Percentiles rank a stretch among this genome's conserved stretches.
These are phyloP conservation scores for Trinorchestia longiramus DNA, from an alignment of 1,140 invertebrate species.

Conservation along the genomic window DNA sequence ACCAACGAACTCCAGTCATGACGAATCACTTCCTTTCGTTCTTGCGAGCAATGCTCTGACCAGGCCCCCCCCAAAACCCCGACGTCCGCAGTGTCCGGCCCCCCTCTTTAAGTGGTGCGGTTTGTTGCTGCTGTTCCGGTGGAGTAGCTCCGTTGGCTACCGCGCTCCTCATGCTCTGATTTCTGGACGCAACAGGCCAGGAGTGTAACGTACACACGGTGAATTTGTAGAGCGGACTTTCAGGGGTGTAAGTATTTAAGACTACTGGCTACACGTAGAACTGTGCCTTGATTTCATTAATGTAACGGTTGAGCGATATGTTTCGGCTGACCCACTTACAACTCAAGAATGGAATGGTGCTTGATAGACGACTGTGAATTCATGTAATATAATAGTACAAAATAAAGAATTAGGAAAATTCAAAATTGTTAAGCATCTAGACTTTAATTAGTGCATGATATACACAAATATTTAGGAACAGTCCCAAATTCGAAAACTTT, in stretches of 20 bases:
- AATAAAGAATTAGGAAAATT: too few relatives aligned
- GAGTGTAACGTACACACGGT: neutral
- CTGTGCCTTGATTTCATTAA: too few relatives aligned
- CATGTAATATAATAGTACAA: too few relatives aligned
- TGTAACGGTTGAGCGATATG: too few relatives aligned
- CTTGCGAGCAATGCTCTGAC: neutral
- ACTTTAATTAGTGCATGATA: too few relatives aligned
- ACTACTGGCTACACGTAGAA: too few relatives aligned
- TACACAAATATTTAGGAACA: too few relatives aligned
- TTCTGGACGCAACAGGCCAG: neutral
- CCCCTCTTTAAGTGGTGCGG: neutral
- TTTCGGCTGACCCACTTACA: too few relatives aligned
- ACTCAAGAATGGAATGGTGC: too few relatives aligned
- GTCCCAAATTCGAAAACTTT: too few relatives aligned
- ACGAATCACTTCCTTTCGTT: neutral
- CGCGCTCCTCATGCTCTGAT: neutral
- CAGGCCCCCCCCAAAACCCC: neutral
- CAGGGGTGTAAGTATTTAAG: neutral
- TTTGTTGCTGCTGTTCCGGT: conserved; percentile 29
- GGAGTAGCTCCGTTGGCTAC: neutral
- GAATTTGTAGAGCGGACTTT: neutral
- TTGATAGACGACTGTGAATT: too few relatives aligned
- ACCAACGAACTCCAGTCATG: neutral
- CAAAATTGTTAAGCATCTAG: too few relatives aligned
- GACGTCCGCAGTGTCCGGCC: neutral